Conservation (phyloP, 2,888 invertebrate genomes). For the Athrips mouffetella region DNA sequence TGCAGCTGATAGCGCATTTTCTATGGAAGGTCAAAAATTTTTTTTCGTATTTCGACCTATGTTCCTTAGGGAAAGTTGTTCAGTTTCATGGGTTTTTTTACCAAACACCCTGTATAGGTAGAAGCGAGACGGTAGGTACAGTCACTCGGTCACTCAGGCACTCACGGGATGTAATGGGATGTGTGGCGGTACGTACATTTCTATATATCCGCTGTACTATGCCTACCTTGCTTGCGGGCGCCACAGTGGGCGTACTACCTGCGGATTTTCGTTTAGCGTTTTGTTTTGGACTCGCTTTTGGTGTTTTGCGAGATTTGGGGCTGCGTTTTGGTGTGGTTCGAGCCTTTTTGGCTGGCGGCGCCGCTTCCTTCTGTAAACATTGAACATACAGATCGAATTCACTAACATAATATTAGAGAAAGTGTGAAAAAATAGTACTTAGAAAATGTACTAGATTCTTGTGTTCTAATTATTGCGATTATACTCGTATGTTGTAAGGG, state of each 20-base stretch:
- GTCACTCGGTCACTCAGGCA: constrained; percentile 40
- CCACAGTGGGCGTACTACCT: constrained; percentile 69
- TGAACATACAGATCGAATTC: not conserved
- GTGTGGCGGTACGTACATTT: constrained; percentile 77
- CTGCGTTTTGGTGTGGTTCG: constrained; percentile 62
- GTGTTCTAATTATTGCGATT: no score
- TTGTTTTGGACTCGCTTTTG: constrained; percentile 56
- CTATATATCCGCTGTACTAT: constrained; percentile 79
- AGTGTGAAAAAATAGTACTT: no score
- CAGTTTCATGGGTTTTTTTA: no score
- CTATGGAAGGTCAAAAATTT: no score
- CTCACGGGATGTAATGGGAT: constrained; percentile 61
- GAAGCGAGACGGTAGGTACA: constrained; percentile 26
- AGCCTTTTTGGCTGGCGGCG: constrained; percentile 57
- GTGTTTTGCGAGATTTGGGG: constrained; percentile 55
- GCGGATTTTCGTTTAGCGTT: constrained; percentile 56
- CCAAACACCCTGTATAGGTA: no score
- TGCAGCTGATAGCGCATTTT: no score
- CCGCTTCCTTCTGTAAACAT: constrained; percentile 51
- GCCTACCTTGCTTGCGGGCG: constrained; percentile 76
- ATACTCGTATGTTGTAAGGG: no score
- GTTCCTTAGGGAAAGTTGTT: no score
- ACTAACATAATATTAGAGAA: not conserved
- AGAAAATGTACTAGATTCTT: no score
- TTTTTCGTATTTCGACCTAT: no score